Percentiles rank a stretch among this genome's conserved stretches.
These are phyloP conservation scores for Condylura cristata DNA, from an alignment of 2,113 vertebrate genomes.

Conservation along the genomic window DNA sequence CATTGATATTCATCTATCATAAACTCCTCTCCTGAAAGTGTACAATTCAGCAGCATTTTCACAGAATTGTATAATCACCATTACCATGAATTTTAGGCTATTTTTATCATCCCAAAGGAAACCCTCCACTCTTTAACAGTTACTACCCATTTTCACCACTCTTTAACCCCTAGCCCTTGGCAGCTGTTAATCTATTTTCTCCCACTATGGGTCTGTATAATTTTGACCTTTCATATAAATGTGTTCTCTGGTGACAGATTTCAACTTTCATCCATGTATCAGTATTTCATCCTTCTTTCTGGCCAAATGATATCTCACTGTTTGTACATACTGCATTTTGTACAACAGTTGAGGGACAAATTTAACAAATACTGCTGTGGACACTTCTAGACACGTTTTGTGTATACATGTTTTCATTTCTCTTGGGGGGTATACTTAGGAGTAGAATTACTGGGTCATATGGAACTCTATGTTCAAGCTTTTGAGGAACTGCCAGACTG, in stretches of 20 bases:
- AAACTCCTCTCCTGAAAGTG: slow-evolving; percentile 12
- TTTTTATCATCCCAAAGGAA: background rate
- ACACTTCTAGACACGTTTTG: background rate
- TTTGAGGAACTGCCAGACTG: background rate
- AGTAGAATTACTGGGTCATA: background rate
- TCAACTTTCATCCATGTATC: slow-evolving; percentile 21
- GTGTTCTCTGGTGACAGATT: slow-evolving; percentile 10
- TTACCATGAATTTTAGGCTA: slow-evolving; percentile 6
- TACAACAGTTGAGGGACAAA: background rate
- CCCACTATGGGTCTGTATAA: background rate
- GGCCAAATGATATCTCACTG: background rate
- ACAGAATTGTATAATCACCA: background rate
- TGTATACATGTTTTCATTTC: slow-evolving; percentile 9
- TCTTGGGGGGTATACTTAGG: background rate
- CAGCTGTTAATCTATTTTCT: slow-evolving; percentile 17
- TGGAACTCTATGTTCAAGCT: background rate
- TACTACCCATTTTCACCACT: background rate
- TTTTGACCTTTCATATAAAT: slow-evolving; percentile 20
- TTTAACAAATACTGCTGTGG: background rate
- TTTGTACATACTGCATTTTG: background rate
- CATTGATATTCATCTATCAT: background rate
- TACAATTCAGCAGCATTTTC: background rate
- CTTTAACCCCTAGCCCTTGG: background rate
- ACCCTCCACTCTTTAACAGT: background rate
- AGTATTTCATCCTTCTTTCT: background rate